Evolutionary conservation across 2,113 vertebrate genomes (phyloP).

Genomic region (Anguilla japonica): DNA sequence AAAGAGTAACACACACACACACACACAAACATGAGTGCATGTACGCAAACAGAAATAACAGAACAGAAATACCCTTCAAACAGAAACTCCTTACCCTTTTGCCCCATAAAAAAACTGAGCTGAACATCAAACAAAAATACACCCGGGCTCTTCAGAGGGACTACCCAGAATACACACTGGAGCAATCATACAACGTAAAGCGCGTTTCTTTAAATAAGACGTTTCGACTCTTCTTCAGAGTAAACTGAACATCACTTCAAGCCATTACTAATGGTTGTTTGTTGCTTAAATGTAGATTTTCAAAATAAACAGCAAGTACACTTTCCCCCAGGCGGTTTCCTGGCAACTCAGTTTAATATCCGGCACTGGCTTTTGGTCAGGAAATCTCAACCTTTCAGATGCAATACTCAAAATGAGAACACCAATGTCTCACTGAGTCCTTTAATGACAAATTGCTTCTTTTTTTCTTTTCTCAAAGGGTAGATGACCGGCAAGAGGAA

Average conservation of each 20-base stretch:
- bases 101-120: constrained; percentile 41
- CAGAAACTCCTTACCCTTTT: too few relatives aligned
- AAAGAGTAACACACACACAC: not conserved
- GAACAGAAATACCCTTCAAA: too few relatives aligned
- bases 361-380: not conserved
- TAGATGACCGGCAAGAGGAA: not conserved
- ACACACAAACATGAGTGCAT: constrained; percentile 11
- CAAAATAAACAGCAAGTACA: not conserved
- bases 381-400: not conserved
- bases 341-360: not conserved
- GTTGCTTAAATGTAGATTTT: constrained; percentile 44
- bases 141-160: too few relatives aligned
- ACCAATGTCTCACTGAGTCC: not conserved
- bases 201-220: too few relatives aligned
- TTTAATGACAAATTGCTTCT: not conserved
- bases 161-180: too few relatives aligned
- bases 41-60: not conserved
- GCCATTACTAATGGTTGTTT: constrained; percentile 58
- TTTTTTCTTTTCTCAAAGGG: not conserved
- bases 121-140: constrained; percentile 28
- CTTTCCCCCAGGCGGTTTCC: not conserved
- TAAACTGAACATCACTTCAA: constrained; percentile 56
- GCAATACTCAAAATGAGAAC: not conserved
- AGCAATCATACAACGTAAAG: too few relatives aligned
- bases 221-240: too few relatives aligned